phyloP scores from a whole-genome alignment of 2,113 vertebrate genomes.

The Barnardius zonarius region DNA sequence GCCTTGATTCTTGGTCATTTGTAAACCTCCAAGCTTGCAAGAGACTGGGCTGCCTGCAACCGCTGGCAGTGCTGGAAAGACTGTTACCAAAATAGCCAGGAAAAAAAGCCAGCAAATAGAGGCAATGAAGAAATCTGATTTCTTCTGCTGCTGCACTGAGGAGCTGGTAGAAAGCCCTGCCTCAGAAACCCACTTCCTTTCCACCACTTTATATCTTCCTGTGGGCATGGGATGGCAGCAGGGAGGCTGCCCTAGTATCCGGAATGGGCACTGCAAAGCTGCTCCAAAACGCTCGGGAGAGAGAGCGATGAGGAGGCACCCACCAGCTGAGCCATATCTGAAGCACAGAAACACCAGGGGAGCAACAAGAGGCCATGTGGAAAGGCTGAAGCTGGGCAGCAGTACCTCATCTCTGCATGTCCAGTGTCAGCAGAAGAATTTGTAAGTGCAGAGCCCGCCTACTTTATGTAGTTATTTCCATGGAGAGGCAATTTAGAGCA shows the following conservation, averaged over 20 bases:
- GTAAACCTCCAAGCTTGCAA: not conserved
- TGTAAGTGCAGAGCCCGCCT: not conserved
- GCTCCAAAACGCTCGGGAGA: not conserved
- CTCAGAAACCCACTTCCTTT: not conserved
- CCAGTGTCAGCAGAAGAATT: fast-evolving
- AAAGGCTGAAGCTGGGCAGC: not conserved
- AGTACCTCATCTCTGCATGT: fast-evolving
- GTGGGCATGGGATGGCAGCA: fast-evolving
- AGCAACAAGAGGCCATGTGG: not conserved
- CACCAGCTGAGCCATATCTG: no score
- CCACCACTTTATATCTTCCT: fast-evolving
- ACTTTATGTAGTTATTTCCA: not conserved
- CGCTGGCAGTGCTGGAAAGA: fast-evolving
- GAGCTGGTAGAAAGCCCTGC: not conserved
- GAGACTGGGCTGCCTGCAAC: not conserved
- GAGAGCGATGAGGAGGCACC: not conserved
- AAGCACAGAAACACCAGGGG: fast-evolving
- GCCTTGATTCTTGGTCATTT: not conserved
- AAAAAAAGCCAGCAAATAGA: not conserved
- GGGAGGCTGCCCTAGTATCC: not conserved
- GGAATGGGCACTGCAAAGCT: fast-evolving
- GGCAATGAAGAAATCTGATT: not conserved
- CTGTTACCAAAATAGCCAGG: not conserved
- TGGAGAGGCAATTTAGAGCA: not conserved
- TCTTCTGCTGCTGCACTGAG: not conserved